Conservation (phyloP, 1,140 invertebrate genomes). For the Campodea augens region DNA sequence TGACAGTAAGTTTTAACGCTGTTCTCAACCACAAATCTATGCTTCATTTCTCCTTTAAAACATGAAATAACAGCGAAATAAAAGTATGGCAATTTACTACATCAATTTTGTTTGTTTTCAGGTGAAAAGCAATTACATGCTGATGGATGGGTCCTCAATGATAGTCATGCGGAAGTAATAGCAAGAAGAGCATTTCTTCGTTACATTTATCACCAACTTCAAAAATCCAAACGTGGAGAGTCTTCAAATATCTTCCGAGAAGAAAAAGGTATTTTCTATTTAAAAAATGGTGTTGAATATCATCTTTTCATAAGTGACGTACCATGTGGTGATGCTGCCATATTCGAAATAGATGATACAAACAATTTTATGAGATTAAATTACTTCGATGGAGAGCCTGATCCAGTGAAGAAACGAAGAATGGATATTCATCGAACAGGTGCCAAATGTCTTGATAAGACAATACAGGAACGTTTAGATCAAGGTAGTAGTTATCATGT, state of each 20-base stretch:
- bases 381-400: too few relatives aligned
- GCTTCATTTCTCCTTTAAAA: too few relatives aligned
- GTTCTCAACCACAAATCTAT: too few relatives aligned
- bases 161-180: slow-evolving; percentile 82
- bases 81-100: too few relatives aligned
- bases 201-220: slow-evolving; percentile 48
- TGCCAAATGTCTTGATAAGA: slow-evolving; percentile 51
- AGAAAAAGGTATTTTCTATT: slow-evolving; percentile 13
- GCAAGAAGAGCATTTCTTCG: slow-evolving; percentile 58
- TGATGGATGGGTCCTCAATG: slow-evolving; percentile 53
- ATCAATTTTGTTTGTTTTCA: too few relatives aligned
- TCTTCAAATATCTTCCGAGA: slow-evolving; percentile 25
- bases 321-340: slow-evolving; percentile 89
- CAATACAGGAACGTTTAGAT: slow-evolving; percentile 29
- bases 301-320: slow-evolving; percentile 72
- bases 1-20: too few relatives aligned
- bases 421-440: slow-evolving; percentile 63
- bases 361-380: background rate
- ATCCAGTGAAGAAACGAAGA: slow-evolving; percentile 1
- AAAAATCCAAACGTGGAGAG: slow-evolving; percentile 21
- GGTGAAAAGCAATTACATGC: too few relatives aligned
- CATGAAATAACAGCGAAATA: too few relatives aligned
- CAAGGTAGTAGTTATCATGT: slow-evolving; percentile 44
- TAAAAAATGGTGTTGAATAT: slow-evolving; percentile 45
- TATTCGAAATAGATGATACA: slow-evolving; percentile 36